These are phyloP conservation scores for Agapornis roseicollis DNA, from an alignment of 2,113 vertebrate species.

Conservation along the genomic window DNA sequence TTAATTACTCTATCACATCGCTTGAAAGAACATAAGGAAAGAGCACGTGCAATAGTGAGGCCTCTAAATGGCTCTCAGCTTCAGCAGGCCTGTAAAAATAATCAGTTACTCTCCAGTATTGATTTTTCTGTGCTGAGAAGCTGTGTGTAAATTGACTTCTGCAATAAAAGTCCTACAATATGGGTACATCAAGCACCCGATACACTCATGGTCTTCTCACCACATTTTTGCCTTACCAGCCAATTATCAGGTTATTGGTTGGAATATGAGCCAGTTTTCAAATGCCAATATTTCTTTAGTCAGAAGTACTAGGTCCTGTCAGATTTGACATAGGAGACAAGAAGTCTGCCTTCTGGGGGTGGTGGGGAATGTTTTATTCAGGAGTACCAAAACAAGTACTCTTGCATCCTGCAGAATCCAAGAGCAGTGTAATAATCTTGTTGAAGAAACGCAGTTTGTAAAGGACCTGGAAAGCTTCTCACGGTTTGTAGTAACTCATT, in stretches of 20 bases:
- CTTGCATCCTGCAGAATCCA: background rate
- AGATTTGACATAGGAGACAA: background rate
- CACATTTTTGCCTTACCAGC: background rate
- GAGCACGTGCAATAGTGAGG: background rate
- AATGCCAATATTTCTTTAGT: background rate
- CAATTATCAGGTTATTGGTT: background rate
- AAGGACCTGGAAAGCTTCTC: background rate
- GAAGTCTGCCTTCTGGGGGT: background rate
- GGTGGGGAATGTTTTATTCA: background rate
- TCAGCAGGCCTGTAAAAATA: conserved; percentile 7
- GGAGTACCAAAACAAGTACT: background rate
- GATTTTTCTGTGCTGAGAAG: background rate
- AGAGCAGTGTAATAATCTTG: background rate
- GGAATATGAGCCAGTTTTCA: background rate
- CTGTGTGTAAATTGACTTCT: background rate
- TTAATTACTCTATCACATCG: conserved; percentile 37
- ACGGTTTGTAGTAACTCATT: background rate
- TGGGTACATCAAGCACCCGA: background rate
- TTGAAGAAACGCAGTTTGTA: background rate
- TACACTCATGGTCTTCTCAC: background rate
- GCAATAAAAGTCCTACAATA: background rate
- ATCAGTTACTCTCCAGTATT: background rate
- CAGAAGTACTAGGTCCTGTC: background rate
- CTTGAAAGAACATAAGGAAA: background rate
- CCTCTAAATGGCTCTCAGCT: background rate